phyloP scores from a whole-genome alignment of 2,888 invertebrate species.

The Furcula furcula region DNA sequence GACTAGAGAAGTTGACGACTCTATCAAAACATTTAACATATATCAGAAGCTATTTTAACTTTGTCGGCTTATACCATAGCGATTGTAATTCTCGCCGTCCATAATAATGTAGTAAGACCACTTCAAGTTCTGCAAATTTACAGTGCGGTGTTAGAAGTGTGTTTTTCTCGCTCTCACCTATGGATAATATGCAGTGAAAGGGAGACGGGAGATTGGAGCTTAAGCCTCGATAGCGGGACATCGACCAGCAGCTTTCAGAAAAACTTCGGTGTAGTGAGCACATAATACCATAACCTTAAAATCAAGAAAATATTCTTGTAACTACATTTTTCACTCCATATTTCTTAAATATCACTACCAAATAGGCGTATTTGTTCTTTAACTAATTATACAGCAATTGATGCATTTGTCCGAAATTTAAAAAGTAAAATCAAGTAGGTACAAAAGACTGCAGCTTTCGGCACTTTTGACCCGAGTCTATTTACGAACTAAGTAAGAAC shows the following conservation, averaged over 20 bases:
- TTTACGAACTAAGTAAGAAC: too few species aligned
- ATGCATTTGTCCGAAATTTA: too few species aligned
- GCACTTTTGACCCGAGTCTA: too few species aligned
- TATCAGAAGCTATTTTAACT: constrained; percentile 40
- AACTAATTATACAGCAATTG: too few species aligned
- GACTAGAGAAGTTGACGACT: constrained; percentile 32
- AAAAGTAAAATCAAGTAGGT: too few species aligned
- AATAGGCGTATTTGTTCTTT: too few species aligned
- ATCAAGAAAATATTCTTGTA: too few species aligned
- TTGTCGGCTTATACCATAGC: constrained; percentile 52
- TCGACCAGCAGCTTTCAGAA: constrained; percentile 81
- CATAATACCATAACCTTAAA: too few species aligned
- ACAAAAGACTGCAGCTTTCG: too few species aligned
- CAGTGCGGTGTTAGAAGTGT: constrained; percentile 35
- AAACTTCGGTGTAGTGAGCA: constrained; percentile 55
- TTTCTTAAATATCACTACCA: too few species aligned
- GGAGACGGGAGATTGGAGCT: constrained; percentile 54
- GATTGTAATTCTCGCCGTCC: constrained; percentile 64
- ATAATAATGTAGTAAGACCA: constrained; percentile 65
- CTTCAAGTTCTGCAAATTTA: constrained; percentile 73
- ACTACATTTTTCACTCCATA: too few species aligned
- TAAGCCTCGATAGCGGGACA: constrained; percentile 76
- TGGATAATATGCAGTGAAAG: constrained; percentile 35
- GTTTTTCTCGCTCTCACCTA: constrained; percentile 52
- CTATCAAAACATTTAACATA: constrained; percentile 16